Percentiles rank a stretch among this genome's conserved stretches.
phyloP scores from a whole-genome alignment of 1,140 invertebrate genomes.

The Ceratina calcarata region DNA sequence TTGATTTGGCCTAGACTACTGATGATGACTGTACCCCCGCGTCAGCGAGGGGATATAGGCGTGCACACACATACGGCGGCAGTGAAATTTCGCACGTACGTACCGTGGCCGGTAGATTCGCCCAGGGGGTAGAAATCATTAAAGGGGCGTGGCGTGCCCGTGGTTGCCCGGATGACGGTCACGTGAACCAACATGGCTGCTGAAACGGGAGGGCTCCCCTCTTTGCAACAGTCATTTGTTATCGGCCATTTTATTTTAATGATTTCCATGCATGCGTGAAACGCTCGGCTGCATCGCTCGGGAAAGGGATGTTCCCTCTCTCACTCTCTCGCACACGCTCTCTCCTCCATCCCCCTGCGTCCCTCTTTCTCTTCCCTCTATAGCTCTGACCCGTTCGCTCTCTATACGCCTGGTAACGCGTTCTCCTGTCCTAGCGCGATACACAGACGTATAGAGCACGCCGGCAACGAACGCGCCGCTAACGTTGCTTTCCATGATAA shows the following conservation, averaged over 20 bases:
- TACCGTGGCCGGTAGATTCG: conserved; percentile 62
- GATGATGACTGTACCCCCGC: conserved; percentile 78
- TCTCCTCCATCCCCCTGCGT: not conserved
- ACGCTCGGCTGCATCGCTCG: conserved; percentile 76
- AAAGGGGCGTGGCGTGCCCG: conserved; percentile 80
- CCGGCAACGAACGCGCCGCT: conserved; percentile 51
- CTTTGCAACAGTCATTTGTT: conserved; percentile 81
- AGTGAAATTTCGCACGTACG: conserved; percentile 69
- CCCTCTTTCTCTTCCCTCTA: not conserved
- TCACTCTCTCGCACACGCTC: conserved; percentile 8
- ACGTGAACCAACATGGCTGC: conserved; percentile 81
- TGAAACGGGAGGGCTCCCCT: conserved; percentile 69
- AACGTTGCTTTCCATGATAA: conserved; percentile 64
- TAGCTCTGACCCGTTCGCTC: conserved; percentile 30
- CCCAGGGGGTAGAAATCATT: conserved; percentile 81
- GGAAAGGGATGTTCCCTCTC: conserved; percentile 71
- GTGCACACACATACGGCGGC: conserved; percentile 38
- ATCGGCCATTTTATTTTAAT: conserved; percentile 82
- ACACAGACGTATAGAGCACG: conserved; percentile 8
- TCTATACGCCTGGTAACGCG: conserved; percentile 59
- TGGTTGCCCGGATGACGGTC: conserved; percentile 81
- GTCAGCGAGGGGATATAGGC: conserved; percentile 60
- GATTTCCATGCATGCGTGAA: conserved; percentile 81
- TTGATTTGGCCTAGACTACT: conserved; percentile 72
- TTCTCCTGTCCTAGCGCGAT: conserved; percentile 54